These are phyloP conservation scores for Cephalopterus ornatus DNA, from an alignment of 2,113 vertebrate species.

Conservation along the genomic window DNA sequence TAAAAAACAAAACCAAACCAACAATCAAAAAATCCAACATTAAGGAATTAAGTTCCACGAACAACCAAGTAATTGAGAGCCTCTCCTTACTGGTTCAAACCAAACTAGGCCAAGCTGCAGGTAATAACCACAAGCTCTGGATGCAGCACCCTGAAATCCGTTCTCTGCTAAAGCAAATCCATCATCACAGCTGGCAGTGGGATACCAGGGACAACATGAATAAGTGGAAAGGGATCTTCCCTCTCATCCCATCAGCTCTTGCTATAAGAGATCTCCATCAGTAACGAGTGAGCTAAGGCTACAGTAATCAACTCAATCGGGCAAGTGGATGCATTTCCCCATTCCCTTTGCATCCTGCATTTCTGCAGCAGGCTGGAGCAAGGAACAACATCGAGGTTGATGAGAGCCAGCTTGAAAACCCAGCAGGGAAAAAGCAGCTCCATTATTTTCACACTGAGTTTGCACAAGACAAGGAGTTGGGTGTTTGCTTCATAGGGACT, in stretches of 20 bases:
- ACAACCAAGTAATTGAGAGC: not conserved
- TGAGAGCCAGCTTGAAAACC: not conserved
- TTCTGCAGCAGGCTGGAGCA: not conserved
- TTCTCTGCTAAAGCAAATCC: not conserved
- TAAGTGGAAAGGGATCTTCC: not conserved
- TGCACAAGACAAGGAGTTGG: not conserved
- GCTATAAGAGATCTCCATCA: not conserved
- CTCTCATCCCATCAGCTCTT: not conserved
- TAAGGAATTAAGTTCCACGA: not conserved
- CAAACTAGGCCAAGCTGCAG: not conserved
- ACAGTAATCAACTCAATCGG: not conserved
- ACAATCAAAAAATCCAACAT: rapidly evolving
- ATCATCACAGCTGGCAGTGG: rapidly evolving
- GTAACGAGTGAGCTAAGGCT: not conserved
- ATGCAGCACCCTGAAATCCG: not conserved
- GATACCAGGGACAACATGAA: not conserved
- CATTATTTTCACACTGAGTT: not conserved
- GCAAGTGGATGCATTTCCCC: not conserved
- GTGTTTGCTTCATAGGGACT: not conserved
- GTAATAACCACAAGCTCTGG: not conserved
- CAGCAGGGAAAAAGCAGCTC: not conserved
- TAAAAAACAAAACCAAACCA: not conserved
- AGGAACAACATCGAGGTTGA: not conserved
- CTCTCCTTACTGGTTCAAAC: not conserved
- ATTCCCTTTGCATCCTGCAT: not conserved